Base-by-base conservation (phyloP, 2,113 vertebrate genomes). In the Mandrillus leucophaeus region DNA sequence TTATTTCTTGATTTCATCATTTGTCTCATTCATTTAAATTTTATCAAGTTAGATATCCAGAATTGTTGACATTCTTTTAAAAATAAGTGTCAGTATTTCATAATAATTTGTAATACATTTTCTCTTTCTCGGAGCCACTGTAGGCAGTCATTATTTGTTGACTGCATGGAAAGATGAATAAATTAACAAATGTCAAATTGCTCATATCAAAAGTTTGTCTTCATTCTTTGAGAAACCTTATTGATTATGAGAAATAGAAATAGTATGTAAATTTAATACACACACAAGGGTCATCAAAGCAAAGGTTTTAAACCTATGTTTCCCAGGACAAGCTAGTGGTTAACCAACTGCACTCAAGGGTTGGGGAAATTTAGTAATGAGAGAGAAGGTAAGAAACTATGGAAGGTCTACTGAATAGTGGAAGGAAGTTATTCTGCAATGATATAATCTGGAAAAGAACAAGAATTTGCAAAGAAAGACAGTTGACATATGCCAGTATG, bases 111-210 rank as follows among this genome's bases (percentile, higher is more conserved):
- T 72, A 64, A 82, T 27, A 14, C 66, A 14, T 43, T 79, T 95
- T 91, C 10, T 68, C 11, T 84, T 76, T 68, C 93, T 75, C 73
- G 52, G 72, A 12, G 32, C 22, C 57, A 80, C 9, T 52, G 20
- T 43, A 94, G 75, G 43, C 13, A 81, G 12, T 90, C 50, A 52
- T 82, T 90, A 78, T 66, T 89, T 73, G 18, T 52, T 93, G 35
- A 96, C 12, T 50, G 16, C 2, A 61, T 30, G 35, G 55, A 81
- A 92, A 79, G 2, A 59, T 25, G 45, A 88, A 81, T 84, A 96
- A 81, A 86, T 97, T 93, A 96, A 84, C 61, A 95, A 91, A 68
- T 73, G 32, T 94, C 59, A 96, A 93, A 94, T 93, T 85, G 6
- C 6, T 95, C 40, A 48, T 45, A 55, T 81, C 68, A 78, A 96